A percentile compares a stretch with the other conserved stretches of the same genome.
These are phyloP conservation scores for Scaptomyza reducta DNA, from an alignment of 2,888 invertebrate genomes.

Conservation along the genomic window DNA sequence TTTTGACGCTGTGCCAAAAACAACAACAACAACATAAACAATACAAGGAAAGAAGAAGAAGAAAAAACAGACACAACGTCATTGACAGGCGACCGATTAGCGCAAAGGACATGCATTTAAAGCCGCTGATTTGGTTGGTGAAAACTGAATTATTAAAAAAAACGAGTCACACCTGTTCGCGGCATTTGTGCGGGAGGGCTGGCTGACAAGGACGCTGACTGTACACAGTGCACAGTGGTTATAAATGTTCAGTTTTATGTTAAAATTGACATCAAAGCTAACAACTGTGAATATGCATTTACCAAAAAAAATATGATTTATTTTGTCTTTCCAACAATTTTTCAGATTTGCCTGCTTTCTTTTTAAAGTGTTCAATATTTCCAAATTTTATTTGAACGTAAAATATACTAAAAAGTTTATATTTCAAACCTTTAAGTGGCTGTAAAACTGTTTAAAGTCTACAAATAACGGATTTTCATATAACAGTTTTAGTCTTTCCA, in stretches of 20 bases:
- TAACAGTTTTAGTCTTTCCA: no score
- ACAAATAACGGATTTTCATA: no score
- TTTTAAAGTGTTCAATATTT: no score
- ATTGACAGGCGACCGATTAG: conserved; percentile 43
- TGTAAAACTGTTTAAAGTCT: no score
- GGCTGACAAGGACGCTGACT: conserved; percentile 35
- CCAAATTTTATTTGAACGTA: no score
- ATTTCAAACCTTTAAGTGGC: no score
- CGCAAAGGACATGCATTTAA: conserved; percentile 46
- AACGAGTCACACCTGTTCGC: conserved; percentile 47
- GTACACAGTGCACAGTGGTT: no score
- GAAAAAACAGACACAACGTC: not conserved
- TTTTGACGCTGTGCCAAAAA: conserved; percentile 34
- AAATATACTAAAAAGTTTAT: no score
- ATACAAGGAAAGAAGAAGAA: not conserved
- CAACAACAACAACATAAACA: not conserved
- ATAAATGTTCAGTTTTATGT: not conserved
- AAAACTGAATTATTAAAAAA: conserved; percentile 29
- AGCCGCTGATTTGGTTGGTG: conserved; percentile 41
- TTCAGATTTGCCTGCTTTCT: no score
- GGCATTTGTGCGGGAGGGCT: conserved; percentile 11
- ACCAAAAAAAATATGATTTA: no score
- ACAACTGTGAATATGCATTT: no score
- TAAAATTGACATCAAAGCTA: not conserved
- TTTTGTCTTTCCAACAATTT: no score